Conservation (phyloP, 2,113 vertebrate genomes). For the Rattus rattus region DNA sequence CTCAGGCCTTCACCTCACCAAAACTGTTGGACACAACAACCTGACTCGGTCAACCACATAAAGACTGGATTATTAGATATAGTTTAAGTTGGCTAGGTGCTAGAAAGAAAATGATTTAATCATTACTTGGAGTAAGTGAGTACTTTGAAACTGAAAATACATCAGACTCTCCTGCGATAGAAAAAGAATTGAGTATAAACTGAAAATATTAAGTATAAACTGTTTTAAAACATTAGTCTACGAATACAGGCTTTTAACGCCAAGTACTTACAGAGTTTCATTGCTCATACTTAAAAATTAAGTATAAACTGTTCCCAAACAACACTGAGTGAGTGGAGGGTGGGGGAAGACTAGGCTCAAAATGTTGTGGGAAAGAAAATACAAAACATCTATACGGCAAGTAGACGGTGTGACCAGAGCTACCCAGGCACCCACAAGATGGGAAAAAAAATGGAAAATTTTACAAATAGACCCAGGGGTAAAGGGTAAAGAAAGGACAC, state of each 20-base stretch:
- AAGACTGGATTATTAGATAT: not conserved
- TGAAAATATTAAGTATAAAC: not conserved
- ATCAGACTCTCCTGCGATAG: not conserved
- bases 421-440: not conserved
- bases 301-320: not conserved
- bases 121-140: not conserved
- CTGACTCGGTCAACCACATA: not conserved
- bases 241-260: too few relatives aligned
- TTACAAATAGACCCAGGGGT: not conserved
- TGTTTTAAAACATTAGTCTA: too few relatives aligned
- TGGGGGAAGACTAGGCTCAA: not conserved
- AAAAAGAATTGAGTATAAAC: not conserved
- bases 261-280: too few relatives aligned
- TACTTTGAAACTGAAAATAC: conserved; percentile 23
- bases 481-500: not conserved
- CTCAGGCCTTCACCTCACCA: not conserved
- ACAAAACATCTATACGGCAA: not conserved
- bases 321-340: not conserved
- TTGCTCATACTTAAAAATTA: too few relatives aligned
- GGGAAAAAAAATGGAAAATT: not conserved
- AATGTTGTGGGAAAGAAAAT: not conserved
- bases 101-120: conserved; percentile 26
- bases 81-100: not conserved
- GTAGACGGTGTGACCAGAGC: not conserved
- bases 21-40: conserved; percentile 34